Percentiles rank a stretch among this genome's conserved stretches.
phyloP scores from a whole-genome alignment of 2,888 invertebrate species.

The Drosophila hamatofila region DNA sequence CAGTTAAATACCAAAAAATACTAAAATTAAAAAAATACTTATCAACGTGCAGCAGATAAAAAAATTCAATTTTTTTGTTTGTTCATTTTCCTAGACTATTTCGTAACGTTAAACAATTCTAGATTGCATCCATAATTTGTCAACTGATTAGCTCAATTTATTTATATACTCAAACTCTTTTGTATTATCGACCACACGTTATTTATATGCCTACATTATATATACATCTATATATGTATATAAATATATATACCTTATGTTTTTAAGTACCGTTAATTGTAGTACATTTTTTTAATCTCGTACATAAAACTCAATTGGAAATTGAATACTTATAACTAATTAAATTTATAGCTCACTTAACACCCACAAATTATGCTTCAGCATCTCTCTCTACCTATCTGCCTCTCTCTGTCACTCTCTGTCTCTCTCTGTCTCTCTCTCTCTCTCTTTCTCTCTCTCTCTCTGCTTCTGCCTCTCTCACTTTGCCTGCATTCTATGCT shows the following conservation, averaged over 20 bases:
- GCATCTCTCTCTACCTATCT: slow-evolving; percentile 29
- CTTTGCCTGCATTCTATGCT: not conserved
- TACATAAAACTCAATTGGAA: slow-evolving; percentile 34
- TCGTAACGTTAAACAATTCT: slow-evolving; percentile 22
- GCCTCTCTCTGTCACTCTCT: slow-evolving; percentile 13
- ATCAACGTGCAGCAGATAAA: slow-evolving; percentile 47
- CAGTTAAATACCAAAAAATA: slow-evolving; percentile 20
- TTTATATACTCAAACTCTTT: slow-evolving; percentile 24
- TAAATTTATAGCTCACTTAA: slow-evolving; percentile 1
- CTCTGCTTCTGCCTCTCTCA: slow-evolving; percentile 26
- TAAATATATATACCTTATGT: slow-evolving; percentile 5
- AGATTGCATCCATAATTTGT: slow-evolving; percentile 65
- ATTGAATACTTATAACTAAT: not conserved
- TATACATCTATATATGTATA: not conserved
- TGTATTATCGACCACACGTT: slow-evolving; percentile 36
- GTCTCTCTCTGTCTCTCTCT: slow-evolving; percentile 12
- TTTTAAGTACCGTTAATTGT: slow-evolving; percentile 48
- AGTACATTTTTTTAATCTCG: slow-evolving; percentile 23
- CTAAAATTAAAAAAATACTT: slow-evolving; percentile 16
- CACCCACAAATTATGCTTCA: slow-evolving; percentile 24
- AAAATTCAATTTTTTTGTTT: slow-evolving; percentile 20
- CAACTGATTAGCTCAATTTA: slow-evolving; percentile 62
- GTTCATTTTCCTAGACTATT: slow-evolving; percentile 17
- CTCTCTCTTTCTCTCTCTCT: slow-evolving; percentile 7
- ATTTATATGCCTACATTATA: slow-evolving; percentile 2